Percentiles rank a stretch among this genome's conserved stretches.
phyloP scores from a whole-genome alignment of 2,888 invertebrate genomes.

The Tinea pellionella region DNA sequence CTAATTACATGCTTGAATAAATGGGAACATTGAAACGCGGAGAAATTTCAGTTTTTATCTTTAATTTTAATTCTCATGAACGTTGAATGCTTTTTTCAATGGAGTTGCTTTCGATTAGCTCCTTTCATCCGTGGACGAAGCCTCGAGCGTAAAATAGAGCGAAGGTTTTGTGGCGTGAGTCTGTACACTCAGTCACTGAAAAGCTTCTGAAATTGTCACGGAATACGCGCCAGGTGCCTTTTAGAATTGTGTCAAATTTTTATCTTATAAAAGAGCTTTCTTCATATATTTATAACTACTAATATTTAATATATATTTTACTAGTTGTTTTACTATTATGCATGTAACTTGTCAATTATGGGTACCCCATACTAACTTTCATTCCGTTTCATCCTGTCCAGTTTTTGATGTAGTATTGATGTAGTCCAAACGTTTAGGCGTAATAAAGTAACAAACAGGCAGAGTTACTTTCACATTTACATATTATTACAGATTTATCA shows the following conservation, averaged over 20 bases:
- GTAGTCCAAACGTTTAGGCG: too few relatives aligned
- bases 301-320: too few relatives aligned
- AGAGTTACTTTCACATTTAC: too few relatives aligned
- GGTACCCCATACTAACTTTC: too few relatives aligned
- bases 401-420: too few relatives aligned
- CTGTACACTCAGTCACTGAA: slow-evolving; percentile 4
- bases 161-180: not conserved
- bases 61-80: slow-evolving; percentile 11
- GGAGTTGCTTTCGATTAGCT: slow-evolving; percentile 30
- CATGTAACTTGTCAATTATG: too few relatives aligned
- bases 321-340: too few relatives aligned
- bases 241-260: not conserved
- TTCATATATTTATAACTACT: too few relatives aligned
- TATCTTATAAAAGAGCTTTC: not conserved
- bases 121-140: slow-evolving; percentile 25
- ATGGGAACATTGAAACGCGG: not conserved
- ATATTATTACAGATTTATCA: too few relatives aligned
- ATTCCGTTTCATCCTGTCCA: too few relatives aligned
- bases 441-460: too few relatives aligned
- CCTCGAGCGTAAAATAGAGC: slow-evolving; percentile 10
- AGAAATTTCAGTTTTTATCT: slow-evolving; percentile 5
- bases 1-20: slow-evolving; percentile 9
- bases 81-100: not conserved
- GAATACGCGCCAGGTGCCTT: slow-evolving; percentile 7
- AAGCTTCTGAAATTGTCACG: slow-evolving; percentile 3